phyloP scores from a whole-genome alignment of 2,113 vertebrate genomes.

The Chaetodon trifascialis region DNA sequence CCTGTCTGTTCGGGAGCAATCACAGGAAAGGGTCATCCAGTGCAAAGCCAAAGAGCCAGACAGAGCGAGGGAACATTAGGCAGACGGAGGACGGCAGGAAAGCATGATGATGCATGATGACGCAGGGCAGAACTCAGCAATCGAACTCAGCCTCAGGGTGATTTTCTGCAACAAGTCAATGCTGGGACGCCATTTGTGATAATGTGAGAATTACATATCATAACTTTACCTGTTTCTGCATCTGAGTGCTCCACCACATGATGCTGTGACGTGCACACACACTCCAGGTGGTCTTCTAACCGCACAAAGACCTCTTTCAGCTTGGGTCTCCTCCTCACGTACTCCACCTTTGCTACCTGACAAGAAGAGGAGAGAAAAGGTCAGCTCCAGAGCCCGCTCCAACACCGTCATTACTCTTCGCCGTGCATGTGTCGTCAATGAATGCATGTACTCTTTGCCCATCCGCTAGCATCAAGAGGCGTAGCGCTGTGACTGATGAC shows the following conservation, averaged over 20 bases:
- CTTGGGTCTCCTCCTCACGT: conserved; percentile 94
- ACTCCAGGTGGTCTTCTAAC: conserved; percentile 98
- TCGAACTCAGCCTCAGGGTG: conserved; percentile 7
- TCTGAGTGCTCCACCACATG: conserved; percentile 91
- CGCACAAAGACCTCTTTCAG: conserved; percentile 98
- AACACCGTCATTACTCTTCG: conserved; percentile 27
- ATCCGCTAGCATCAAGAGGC: conserved; percentile 31
- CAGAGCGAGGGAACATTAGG: conserved; percentile 22
- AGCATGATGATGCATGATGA: conserved; percentile 23
- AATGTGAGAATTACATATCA: background rate
- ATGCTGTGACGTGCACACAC: conserved; percentile 90
- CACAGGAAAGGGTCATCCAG: conserved; percentile 54
- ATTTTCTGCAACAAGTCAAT: background rate
- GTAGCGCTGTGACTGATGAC: conserved; percentile 64
- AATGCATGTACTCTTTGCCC: conserved; percentile 30
- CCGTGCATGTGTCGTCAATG: conserved; percentile 13
- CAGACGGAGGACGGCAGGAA: conserved; percentile 19
- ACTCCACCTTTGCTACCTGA: conserved; percentile 99
- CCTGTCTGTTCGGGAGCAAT: conserved; percentile 51
- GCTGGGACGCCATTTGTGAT: background rate
- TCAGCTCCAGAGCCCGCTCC: conserved; percentile 33
- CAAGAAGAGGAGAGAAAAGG: conserved; percentile 41
- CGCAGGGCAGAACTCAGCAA: background rate
- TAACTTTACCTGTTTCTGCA: conserved; percentile 90
- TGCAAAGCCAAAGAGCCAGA: conserved; percentile 63